Base-by-base conservation (phyloP, 2,113 vertebrate species). In the Struthio camelus region DNA sequence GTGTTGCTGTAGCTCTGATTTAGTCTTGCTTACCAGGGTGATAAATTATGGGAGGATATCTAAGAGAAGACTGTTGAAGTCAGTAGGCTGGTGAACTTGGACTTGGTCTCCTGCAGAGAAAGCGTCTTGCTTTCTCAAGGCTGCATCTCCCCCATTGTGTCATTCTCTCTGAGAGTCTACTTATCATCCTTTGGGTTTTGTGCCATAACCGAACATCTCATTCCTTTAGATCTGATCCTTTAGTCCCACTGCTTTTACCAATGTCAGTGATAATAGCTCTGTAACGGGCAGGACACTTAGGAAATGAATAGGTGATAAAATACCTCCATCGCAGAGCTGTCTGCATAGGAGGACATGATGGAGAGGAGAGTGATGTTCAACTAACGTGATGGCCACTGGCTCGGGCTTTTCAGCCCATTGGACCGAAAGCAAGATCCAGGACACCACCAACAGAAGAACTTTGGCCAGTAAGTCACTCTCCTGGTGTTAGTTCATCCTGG, bases 11-110 rank as follows among this genome's bases (percentile, higher is more conserved):
- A 85, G 75, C 64, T 95, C 94, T 94, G 85, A 93, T 96, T 94
- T 91, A 85, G 75, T 70, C 79, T 85, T 89, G 78, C 44, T 80
- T 80, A 73, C 12, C 56, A 46, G 59, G 67, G 87, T 83, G 93
- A 85, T 91, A 94, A 96, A 96, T 96, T 88, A 87, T 85, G 93
- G 85, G 87, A 44, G 94, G 85, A 70, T 72, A 73, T 56, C 72
- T 19, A 58, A 97, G 81, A 70, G 78, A 50, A 76, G 46, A 72
- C 62, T 85, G 89, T 40, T 79, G 81, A 93, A 89, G 71, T 93
- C 89, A 87, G 40, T 62, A 70, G 71, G 48, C 71, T 93, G 79
- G n/a, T 82, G 93, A 91, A 83, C 62, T 69, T 22, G 44, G 32
- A 15, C 50, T 72, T 11, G 1, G 6, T 66, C 83, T 84, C 40